These are phyloP conservation scores for Barnardius zonarius DNA, from an alignment of 2,113 vertebrate genomes.

Conservation along the genomic window DNA sequence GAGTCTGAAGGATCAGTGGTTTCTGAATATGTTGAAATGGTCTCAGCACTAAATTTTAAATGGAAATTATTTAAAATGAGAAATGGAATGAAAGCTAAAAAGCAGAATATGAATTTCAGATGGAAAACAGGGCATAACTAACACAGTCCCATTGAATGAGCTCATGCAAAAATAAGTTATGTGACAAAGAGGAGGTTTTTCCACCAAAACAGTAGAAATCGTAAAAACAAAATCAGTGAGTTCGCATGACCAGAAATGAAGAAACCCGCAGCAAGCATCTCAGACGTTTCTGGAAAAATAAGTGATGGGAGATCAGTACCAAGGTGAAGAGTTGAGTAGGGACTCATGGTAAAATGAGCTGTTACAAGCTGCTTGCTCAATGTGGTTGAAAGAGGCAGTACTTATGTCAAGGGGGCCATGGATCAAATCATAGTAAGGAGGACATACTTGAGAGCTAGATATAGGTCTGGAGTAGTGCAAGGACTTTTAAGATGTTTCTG, in stretches of 20 bases:
- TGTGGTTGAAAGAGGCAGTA: background rate
- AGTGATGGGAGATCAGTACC: background rate
- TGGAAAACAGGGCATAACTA: background rate
- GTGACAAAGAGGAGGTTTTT: background rate
- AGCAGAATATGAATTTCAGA: background rate
- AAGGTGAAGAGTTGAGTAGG: background rate
- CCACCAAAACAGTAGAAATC: background rate
- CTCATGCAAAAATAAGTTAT: background rate
- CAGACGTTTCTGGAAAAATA: background rate
- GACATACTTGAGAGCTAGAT: background rate
- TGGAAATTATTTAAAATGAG: background rate
- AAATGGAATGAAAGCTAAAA: background rate
- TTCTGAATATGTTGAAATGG: background rate
- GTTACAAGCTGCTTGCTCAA: background rate
- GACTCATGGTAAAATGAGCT: background rate
- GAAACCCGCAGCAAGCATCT: background rate
- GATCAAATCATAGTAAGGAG: background rate
- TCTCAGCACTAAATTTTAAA: background rate
- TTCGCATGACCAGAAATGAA: background rate
- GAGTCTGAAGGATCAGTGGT: background rate
- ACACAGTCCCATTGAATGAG: background rate
- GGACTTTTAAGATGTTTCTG: background rate
- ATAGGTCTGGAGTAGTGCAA: background rate
- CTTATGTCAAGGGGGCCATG: background rate
- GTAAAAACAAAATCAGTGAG: background rate